Percentiles rank a stretch among this genome's conserved stretches.
Evolutionary conservation across 2,888 invertebrate species (phyloP).

Genomic region (Acanthosepion pharaonis): DNA sequence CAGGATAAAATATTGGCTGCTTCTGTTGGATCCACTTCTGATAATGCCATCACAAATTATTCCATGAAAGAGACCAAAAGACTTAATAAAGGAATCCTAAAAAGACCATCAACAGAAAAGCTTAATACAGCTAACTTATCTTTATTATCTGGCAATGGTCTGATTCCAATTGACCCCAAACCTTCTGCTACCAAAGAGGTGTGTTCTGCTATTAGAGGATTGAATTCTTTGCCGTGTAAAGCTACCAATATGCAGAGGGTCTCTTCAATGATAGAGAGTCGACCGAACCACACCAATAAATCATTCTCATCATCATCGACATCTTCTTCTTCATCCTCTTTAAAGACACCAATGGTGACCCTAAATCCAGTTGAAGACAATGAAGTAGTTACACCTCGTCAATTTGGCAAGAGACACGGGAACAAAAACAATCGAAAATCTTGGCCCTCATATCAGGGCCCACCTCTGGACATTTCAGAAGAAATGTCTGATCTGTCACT

Average conservation of each 20-base stretch:
- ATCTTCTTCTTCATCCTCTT: slow-evolving; percentile 38
- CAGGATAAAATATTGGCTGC: neutral
- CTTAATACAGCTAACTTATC: neutral
- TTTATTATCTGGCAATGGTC: neutral
- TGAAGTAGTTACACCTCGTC: neutral
- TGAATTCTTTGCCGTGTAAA: neutral
- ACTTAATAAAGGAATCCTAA: neutral
- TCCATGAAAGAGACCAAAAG: neutral
- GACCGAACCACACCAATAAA: neutral
- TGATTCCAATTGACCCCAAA: neutral
- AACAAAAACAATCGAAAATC: slow-evolving; percentile 42
- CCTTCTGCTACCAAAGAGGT: neutral
- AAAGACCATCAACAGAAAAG: neutral
- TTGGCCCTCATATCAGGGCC: slow-evolving; percentile 35
- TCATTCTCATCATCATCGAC: slow-evolving; percentile 38
- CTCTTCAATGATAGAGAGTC: neutral
- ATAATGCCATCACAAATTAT: neutral
- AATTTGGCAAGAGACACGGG: neutral
- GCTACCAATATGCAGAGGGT: neutral
- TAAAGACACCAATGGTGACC: slow-evolving; percentile 34
- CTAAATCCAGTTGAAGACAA: neutral
- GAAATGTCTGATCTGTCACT: slow-evolving; percentile 21
- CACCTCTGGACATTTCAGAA: neutral
- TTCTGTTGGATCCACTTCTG: neutral
- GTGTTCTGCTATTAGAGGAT: neutral